phyloP scores from a whole-genome alignment of 2,888 invertebrate genomes.

The Cephus spinipes region DNA sequence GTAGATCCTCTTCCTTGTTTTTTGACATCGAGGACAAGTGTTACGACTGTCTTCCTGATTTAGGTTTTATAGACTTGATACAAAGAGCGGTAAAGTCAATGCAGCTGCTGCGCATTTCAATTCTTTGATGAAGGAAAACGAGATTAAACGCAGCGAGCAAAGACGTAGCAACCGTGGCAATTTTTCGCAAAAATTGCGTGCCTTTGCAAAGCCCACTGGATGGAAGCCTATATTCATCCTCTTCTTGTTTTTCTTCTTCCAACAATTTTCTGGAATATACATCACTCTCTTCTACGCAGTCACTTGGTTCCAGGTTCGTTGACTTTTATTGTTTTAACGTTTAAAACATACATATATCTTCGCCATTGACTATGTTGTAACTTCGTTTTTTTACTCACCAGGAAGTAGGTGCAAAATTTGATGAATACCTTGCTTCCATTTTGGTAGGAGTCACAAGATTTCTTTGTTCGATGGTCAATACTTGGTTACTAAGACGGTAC shows the following conservation, averaged over 20 bases:
- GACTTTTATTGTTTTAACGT: background rate
- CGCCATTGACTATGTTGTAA: background rate
- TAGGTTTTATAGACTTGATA: slow-evolving; percentile 55
- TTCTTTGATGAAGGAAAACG: slow-evolving; percentile 69
- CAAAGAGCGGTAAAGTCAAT: slow-evolving; percentile 43
- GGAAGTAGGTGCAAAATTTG: slow-evolving; percentile 69
- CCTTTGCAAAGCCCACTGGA: slow-evolving; percentile 70
- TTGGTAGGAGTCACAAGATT: slow-evolving; percentile 71
- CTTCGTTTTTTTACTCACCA: slow-evolving; percentile 34
- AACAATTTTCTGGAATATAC: slow-evolving; percentile 74
- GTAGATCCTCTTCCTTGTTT: background rate
- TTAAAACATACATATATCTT: background rate
- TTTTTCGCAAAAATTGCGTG: slow-evolving; percentile 58
- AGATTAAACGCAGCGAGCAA: slow-evolving; percentile 66
- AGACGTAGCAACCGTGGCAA: slow-evolving; percentile 61
- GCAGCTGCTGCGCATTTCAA: slow-evolving; percentile 69
- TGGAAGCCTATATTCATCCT: slow-evolving; percentile 72
- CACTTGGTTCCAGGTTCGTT: slow-evolving; percentile 69
- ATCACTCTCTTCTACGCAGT: slow-evolving; percentile 74
- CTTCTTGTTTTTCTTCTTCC: slow-evolving; percentile 70
- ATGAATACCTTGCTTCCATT: slow-evolving; percentile 71
- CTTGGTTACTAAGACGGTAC: slow-evolving; percentile 69
- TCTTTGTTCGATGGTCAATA: slow-evolving; percentile 71
- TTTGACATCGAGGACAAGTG: background rate
- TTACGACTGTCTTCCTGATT: background rate